Percentiles rank a stretch among this genome's conserved stretches.
Conservation (phyloP, 2,113 vertebrate species). For the Lichenostomus cassidix region DNA sequence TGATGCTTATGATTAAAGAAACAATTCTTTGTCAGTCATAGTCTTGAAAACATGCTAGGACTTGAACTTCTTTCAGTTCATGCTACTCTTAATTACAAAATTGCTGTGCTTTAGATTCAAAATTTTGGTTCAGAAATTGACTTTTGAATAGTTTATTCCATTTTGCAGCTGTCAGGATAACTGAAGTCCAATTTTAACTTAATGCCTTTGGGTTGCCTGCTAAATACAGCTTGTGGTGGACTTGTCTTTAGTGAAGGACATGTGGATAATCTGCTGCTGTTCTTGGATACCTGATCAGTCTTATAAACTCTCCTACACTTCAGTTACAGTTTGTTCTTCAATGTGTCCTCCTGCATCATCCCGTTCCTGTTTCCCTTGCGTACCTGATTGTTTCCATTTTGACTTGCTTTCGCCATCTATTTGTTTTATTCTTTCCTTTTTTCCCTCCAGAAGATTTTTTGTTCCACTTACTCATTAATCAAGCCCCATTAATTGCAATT, state of each 20-base stretch:
- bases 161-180: not conserved
- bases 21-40: not conserved
- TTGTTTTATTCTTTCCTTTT: not conserved
- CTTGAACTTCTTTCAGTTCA: not conserved
- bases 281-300: not conserved
- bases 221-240: not conserved
- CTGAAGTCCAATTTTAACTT: conserved; percentile 14
- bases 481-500: not conserved
- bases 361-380: not conserved
- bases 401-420: not conserved
- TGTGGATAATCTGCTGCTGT: not conserved
- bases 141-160: not conserved
- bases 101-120: too few relatives aligned
- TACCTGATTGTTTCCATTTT: not conserved
- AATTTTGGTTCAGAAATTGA: not conserved
- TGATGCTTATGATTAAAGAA: not conserved
- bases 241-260: not conserved
- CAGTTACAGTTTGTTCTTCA: not conserved
- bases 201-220: not conserved
- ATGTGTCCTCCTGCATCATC: not conserved
- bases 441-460: not conserved
- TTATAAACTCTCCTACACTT: not conserved
- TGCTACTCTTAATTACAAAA: not conserved
- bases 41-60: not conserved
- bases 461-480: not conserved